Evolutionary conservation across 1,140 invertebrate genomes (phyloP), one percentile per base, ranked within the genome.

Genomic region (Aphis gossypii): DNA sequence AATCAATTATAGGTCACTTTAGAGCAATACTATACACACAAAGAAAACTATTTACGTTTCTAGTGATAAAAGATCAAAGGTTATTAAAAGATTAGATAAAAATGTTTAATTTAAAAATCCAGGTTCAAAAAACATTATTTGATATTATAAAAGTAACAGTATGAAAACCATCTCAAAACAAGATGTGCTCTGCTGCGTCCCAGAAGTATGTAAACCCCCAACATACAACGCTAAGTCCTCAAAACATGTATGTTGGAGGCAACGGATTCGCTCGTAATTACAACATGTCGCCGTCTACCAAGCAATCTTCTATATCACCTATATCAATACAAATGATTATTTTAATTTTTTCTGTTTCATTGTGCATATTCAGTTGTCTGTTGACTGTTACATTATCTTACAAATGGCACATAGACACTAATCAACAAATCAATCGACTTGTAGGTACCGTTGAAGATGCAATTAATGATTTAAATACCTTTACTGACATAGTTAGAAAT

Each of bases 31-130:
- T 90, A 60, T 14, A 90, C 23, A 56, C 51, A 90, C 88, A 90
- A 90, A 90, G 48, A 35, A 90, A 87, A 38, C 41, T 76, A 76
- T 91, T 91, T 68, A 76, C 30, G 35, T 91, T 68, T 76, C 23
- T 46, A 25, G 38, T n/a, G 90, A 91, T 91, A 68, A 76, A 91
- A 91, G 90, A 46, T 91, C 90, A 91, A 25, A 91, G 90, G 68
- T 91, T 51, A 87, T 87, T 51, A 20, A 91, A 38, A 91, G 41
- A 91, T 46, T 90, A 90, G 48, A 90, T 60, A 90, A 56, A 90
- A 90, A 90, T 5, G 23, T 68, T 76, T 44, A 68, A 91, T 91
- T 68, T 68, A 76, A 18, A 44, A 25, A 91, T 90, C 56, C 56
- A 76, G 68, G 44, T 92, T 51, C 46, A 82, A 84, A 83, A 82